These are phyloP conservation scores for Scaptomyza reducta DNA, from an alignment of 2,888 invertebrate species.

Conservation along the genomic window DNA sequence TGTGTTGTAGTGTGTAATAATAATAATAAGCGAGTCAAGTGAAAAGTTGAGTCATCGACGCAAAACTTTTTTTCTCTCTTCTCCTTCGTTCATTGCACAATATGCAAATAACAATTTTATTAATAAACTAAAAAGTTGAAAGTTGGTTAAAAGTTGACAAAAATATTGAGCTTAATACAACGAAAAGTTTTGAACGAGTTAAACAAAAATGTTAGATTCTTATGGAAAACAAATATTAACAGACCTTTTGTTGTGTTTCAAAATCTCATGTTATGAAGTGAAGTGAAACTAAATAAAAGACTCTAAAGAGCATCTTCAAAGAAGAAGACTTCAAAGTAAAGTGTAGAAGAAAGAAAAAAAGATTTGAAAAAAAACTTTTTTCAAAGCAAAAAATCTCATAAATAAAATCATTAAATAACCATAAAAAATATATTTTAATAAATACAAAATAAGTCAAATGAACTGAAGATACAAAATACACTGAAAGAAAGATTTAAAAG, in stretches of 20 bases:
- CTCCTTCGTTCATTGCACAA: slow-evolving; percentile 16
- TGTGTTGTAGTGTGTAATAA: slow-evolving; percentile 14
- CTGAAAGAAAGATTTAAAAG: background rate
- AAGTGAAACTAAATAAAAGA: no score
- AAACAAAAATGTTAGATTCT: no score
- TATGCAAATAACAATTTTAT: slow-evolving; percentile 27
- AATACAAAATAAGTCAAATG: background rate
- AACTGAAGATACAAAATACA: background rate
- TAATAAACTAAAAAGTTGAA: background rate
- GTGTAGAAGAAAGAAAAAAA: no score
- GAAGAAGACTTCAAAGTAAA: no score
- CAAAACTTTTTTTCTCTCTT: slow-evolving; percentile 11
- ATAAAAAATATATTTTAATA: background rate
- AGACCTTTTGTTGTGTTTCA: no score
- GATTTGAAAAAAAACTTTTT: no score
- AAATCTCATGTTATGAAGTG: no score
- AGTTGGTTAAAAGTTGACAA: no score
- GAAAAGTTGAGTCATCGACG: slow-evolving; percentile 52
- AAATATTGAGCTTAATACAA: background rate
- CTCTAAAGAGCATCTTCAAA: no score
- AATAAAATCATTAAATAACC: no score
- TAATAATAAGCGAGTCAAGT: slow-evolving; percentile 47
- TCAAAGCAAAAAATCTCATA: no score
- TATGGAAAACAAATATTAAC: no score
- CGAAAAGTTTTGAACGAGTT: background rate